Evolutionary conservation across 1,140 invertebrate species (phyloP).

Genomic region (Zaprionus camerounensis): DNA sequence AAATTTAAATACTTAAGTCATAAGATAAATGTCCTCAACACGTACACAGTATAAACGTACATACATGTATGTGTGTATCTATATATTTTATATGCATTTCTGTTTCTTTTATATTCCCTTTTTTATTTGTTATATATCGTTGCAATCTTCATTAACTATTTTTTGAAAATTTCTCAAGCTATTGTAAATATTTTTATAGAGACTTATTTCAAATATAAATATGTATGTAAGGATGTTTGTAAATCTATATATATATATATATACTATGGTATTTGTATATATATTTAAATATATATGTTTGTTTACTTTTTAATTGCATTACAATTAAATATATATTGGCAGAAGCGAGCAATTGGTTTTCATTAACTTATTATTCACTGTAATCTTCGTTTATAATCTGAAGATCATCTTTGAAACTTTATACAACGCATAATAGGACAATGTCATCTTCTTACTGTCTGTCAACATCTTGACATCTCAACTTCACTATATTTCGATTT

Average conservation of each 20-base stretch:
- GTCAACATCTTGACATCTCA: background rate
- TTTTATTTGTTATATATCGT: conserved; percentile 51
- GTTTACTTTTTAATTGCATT: conserved; percentile 30
- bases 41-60: background rate
- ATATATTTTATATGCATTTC: conserved; percentile 17
- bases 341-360: conserved; percentile 78
- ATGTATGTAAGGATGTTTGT: conserved; percentile 15
- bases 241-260: conserved; percentile 15
- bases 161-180: conserved; percentile 24
- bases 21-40: conserved; percentile 47
- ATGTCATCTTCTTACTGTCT: conserved; percentile 9
- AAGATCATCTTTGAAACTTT: conserved; percentile 22
- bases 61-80: background rate
- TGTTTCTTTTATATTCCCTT: conserved; percentile 3
- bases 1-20: conserved; percentile 55
- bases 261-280: conserved; percentile 28
- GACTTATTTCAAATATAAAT: conserved; percentile 7
- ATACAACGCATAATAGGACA: conserved; percentile 31
- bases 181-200: conserved; percentile 45
- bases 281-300: conserved; percentile 29
- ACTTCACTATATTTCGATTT: background rate
- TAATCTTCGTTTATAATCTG: conserved; percentile 14
- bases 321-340: conserved; percentile 73
- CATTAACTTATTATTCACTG: conserved; percentile 11
- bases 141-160: conserved; percentile 30